Evolutionary conservation across 2,888 invertebrate genomes (phyloP).

Genomic region (Harpalus rufipes): DNA sequence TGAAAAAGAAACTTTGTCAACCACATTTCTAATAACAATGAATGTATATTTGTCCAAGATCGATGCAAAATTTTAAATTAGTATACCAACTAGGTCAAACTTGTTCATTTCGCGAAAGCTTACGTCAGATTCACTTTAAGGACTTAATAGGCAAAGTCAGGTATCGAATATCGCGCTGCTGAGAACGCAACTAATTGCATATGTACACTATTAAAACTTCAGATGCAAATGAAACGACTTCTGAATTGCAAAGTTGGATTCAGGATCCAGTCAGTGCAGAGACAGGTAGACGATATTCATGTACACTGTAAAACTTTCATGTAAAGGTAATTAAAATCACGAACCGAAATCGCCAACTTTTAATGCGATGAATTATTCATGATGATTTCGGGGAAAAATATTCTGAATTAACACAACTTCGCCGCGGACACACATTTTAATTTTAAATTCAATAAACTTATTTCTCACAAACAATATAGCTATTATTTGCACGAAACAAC

Average conservation of each 20-base stretch:
- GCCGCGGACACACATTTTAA: constrained; percentile 10
- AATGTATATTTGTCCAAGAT: background rate
- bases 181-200: constrained; percentile 50
- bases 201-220: constrained; percentile 56
- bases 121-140: background rate
- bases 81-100: background rate
- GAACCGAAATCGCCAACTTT: constrained; percentile 33
- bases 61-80: constrained; percentile 1
- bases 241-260: constrained; percentile 51
- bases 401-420: constrained; percentile 2
- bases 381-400: constrained; percentile 20
- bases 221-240: constrained; percentile 55
- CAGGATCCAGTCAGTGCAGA: constrained; percentile 10
- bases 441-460: constrained; percentile 15
- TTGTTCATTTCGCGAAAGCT: constrained; percentile 13
- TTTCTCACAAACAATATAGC: background rate
- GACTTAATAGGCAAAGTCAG: background rate
- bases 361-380: constrained; percentile 54
- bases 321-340: constrained; percentile 51
- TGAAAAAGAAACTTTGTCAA: too few relatives aligned
- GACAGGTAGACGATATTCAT: constrained; percentile 37
- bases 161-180: constrained; percentile 42
- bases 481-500: background rate
- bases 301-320: constrained; percentile 52
- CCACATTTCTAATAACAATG: background rate